Evolutionary conservation across 30 jellyfish, hydroid and myxozoan species (phyloP), one percentile per base, ranked within the genome.

Genomic region (Nemopilema nomurai): DNA sequence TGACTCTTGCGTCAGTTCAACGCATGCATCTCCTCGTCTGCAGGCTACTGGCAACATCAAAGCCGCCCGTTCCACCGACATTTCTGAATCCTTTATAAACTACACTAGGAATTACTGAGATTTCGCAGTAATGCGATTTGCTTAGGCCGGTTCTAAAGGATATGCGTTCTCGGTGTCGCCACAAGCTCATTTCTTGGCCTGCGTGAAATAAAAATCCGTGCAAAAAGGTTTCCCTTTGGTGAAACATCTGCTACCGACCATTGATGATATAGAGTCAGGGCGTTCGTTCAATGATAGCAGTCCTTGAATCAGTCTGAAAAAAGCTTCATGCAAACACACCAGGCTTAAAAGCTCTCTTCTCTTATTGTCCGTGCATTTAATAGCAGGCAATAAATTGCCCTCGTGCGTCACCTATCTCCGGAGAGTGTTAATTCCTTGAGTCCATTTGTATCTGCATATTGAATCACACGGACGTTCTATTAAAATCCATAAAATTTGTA

Each of bases 91-190:
- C 57, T 41, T 13, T 13, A 41, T 6, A 41, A 41, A 3, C 57
- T 41, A 41, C 57, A 41, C 57, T 3, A 41, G 57, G 57, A 41
- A 41, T 41, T 41, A 41, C 63, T 41, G 32, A 33, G 69, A 73
- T 73, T 31, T 41, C 8, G 49, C 70, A 31, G 20, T 73, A 73
- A 32, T 73, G 70, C 70, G 70, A 73, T 73, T 30, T 73, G 70
- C 49, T 51, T 41, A 9, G 51, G n/a, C 24, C 8, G 41, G 16
- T 4, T 73, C 22, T 16, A 25, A 31, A n/a, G 8, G 70, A 31
- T 31, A 26, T 20, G 0, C 51, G 50, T 4, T 7, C 30, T 16
- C 70, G 19, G 28, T 3, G 83, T 29, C 83, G 83, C 83, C 81
- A 70, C 64, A 41, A 41, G 13, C 57, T 41, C 57, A 41, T 41